Percentiles rank a stretch among this genome's conserved stretches.
Conservation (phyloP, 2,113 vertebrate species). For the Cygnus buccinator region DNA sequence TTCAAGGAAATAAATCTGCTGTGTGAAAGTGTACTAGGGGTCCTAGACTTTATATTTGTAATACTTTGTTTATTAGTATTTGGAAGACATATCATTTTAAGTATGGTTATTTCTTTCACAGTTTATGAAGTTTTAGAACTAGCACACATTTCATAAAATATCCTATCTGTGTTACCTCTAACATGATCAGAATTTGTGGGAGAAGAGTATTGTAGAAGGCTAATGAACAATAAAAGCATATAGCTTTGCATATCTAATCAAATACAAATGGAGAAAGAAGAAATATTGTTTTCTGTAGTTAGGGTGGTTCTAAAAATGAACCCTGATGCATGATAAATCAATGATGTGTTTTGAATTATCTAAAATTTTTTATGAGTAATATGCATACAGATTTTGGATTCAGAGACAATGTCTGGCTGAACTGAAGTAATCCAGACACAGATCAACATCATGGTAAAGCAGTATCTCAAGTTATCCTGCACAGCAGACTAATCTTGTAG, state of each 20-base stretch:
- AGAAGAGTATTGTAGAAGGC: neutral
- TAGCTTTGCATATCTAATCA: neutral
- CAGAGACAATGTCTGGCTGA: neutral
- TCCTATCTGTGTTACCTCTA: neutral
- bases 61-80: neutral
- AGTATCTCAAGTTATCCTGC: neutral
- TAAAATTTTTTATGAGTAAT: neutral
- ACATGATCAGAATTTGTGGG: neutral
- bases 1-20: neutral
- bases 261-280: neutral
- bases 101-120: neutral
- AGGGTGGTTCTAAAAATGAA: neutral
- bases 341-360: neutral
- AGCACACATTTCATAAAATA: neutral
- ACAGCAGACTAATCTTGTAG: neutral
- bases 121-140: neutral
- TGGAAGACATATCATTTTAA: neutral
- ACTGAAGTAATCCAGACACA: neutral
- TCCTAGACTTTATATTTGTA: neutral
- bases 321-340: neutral
- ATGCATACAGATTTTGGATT: neutral
- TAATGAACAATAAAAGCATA: neutral
- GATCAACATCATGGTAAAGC: neutral
- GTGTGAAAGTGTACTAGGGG: neutral
- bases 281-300: neutral